Conservation (phyloP, 2,797 vertebrate species). For the Crenichthys baileyi region DNA sequence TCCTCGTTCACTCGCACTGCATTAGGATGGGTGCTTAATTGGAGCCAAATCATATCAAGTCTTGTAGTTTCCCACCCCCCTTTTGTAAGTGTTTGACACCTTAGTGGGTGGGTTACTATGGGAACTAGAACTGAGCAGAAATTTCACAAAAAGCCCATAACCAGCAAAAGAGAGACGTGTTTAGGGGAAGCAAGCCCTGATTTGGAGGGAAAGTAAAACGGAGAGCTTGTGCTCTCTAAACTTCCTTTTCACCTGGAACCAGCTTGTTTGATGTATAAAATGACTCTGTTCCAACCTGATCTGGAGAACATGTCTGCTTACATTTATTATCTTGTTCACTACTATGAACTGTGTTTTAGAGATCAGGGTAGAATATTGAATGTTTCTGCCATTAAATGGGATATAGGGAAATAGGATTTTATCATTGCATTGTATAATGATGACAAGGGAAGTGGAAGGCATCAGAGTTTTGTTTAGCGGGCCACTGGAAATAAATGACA, state of each 20-base stretch:
- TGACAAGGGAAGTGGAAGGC: neutral
- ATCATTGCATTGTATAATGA: neutral
- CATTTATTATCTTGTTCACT: neutral
- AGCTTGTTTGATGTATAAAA: neutral
- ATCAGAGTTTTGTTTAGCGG: neutral
- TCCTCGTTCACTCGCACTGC: slow-evolving; percentile 41
- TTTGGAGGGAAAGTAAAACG: slow-evolving; percentile 16
- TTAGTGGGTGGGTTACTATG: slow-evolving; percentile 52
- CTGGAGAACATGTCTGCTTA: neutral
- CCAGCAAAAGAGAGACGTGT: slow-evolving; percentile 38
- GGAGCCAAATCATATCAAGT: slow-evolving; percentile 52
- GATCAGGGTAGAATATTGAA: neutral
- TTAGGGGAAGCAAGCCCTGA: slow-evolving; percentile 17
- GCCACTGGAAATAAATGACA: slow-evolving; percentile 1
- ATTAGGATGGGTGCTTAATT: slow-evolving; percentile 42
- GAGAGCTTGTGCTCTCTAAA: neutral
- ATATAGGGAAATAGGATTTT: neutral
- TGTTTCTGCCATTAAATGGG: neutral
- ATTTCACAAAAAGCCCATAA: slow-evolving; percentile 44
- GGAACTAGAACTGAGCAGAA: slow-evolving; percentile 61
- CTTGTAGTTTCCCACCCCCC: slow-evolving; percentile 41
- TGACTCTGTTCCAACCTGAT: neutral
- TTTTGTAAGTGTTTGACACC: slow-evolving; percentile 51
- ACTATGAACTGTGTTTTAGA: neutral
- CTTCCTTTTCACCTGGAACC: neutral